These are phyloP conservation scores for Conger conger DNA, from an alignment of 2,113 vertebrate species.

Conservation along the genomic window DNA sequence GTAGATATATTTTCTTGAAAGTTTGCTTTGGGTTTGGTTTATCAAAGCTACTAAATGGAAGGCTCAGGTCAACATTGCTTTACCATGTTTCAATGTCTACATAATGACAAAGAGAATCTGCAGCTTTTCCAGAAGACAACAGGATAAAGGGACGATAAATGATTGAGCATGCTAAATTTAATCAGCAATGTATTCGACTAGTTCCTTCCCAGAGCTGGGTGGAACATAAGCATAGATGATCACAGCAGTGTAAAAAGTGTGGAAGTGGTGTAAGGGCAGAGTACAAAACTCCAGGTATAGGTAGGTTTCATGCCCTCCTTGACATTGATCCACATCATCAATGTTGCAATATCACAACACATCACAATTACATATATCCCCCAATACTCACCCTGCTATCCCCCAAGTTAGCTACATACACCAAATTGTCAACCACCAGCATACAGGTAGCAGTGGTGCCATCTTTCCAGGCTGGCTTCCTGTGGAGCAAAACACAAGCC, in stretches of 20 bases:
- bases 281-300: neutral
- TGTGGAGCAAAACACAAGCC: slow-evolving; percentile 49
- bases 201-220: neutral
- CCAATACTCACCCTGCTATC: slow-evolving; percentile 85
- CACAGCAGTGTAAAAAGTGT: too few species aligned
- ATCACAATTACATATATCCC: neutral
- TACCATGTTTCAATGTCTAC: neutral
- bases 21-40: neutral
- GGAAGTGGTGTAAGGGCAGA: neutral
- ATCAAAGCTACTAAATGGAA: too few species aligned
- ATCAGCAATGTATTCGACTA: neutral
- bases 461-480: slow-evolving; percentile 97
- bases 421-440: slow-evolving; percentile 80
- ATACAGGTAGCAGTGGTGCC: slow-evolving; percentile 94
- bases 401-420: slow-evolving; percentile 93
- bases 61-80: neutral
- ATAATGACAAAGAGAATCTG: neutral
- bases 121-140: neutral
- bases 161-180: neutral
- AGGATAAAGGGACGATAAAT: neutral
- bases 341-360: neutral
- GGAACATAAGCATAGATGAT: neutral
- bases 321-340: neutral
- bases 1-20: too few species aligned
- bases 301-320: neutral